Evolutionary conservation across 2,113 vertebrate genomes (phyloP).

Genomic region (Mohoua ochrocephala): DNA sequence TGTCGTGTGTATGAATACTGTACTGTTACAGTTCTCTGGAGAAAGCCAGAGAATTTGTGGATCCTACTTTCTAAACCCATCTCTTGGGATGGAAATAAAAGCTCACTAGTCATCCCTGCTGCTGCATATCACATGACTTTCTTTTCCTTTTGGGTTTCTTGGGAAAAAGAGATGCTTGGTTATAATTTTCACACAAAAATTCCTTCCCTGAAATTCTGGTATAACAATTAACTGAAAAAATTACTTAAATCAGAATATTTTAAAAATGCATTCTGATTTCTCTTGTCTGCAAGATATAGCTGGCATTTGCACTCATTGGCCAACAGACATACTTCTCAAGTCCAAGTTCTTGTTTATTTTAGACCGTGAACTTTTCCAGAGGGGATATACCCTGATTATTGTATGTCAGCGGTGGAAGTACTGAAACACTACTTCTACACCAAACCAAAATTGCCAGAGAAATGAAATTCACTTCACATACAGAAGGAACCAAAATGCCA

Average conservation of each 20-base stretch:
- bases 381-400: not conserved
- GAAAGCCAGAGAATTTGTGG: not conserved
- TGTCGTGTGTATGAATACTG: not conserved
- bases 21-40: conserved; percentile 20
- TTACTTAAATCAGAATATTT: not conserved
- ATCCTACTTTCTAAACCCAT: not conserved
- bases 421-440: not conserved
- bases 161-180: not conserved
- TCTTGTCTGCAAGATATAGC: not conserved
- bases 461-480: not conserved
- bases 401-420: not conserved
- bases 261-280: not conserved
- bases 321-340: not conserved
- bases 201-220: not conserved
- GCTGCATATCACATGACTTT: not conserved
- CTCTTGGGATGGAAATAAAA: conserved; percentile 1
- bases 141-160: not conserved
- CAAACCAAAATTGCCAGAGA: not conserved
- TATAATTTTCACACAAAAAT: not conserved
- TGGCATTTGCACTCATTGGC: not conserved
- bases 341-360: not conserved
- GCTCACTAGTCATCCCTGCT: not conserved
- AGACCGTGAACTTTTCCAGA: not conserved
- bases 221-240: not conserved
- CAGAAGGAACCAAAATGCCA: not conserved